Conservation (phyloP, 2,113 vertebrate genomes). For the Syngnathoides biaculeatus region DNA sequence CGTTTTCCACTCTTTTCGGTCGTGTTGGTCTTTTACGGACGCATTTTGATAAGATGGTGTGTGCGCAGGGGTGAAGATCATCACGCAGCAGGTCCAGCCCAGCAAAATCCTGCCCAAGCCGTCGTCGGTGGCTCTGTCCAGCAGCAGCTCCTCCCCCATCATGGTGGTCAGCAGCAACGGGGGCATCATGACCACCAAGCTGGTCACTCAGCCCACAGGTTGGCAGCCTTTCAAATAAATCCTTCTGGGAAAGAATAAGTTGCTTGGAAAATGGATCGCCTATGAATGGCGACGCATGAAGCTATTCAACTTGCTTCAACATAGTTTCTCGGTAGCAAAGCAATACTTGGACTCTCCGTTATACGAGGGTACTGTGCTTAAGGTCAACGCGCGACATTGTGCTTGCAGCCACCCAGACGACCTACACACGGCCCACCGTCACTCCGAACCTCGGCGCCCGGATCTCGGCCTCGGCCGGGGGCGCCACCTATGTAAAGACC, state of each 20-base stretch:
- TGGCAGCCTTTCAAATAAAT: background rate
- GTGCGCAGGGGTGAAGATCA: conserved; percentile 92
- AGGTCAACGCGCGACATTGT: background rate
- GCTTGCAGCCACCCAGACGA: conserved; percentile 80
- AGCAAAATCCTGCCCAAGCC: conserved; percentile 99
- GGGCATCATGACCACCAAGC: conserved; percentile 96
- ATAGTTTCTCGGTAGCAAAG: no score
- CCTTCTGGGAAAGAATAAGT: background rate
- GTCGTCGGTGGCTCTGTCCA: conserved; percentile 83
- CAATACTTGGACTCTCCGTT: no score
- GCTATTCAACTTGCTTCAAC: no score
- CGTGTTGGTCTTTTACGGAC: background rate
- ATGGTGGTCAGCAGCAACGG: conserved; percentile 99
- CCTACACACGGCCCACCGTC: conserved; percentile 85
- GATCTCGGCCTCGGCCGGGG: conserved; percentile 83
- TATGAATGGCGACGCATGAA: no score
- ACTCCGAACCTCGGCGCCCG: conserved; percentile 83
- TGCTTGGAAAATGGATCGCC: no score
- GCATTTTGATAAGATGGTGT: no score
- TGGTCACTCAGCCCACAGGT: conserved; percentile 94
- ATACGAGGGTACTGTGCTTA: background rate
- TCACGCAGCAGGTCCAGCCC: conserved; percentile 97
- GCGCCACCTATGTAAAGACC: conserved; percentile 93
- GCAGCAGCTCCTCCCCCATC: conserved; percentile 92
- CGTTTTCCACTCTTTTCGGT: background rate